These are phyloP conservation scores for Lasioglossum zephyrum DNA, from an alignment of 2,888 invertebrate genomes.

Conservation along the genomic window DNA sequence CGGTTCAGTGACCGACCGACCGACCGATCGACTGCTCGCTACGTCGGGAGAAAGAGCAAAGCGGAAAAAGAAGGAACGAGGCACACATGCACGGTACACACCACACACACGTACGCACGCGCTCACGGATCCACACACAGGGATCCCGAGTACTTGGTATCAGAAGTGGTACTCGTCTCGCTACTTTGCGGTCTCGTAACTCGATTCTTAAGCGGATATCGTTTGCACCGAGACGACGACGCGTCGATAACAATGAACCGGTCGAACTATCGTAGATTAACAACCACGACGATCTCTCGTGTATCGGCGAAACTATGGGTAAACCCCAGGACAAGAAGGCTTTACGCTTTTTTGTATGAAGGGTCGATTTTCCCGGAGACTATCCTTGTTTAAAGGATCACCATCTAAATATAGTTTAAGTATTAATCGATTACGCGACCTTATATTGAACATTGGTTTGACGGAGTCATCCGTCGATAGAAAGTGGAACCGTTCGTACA, in stretches of 20 bases:
- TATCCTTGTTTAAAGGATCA: neutral
- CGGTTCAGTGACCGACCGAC: conserved; percentile 82
- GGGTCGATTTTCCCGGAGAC: neutral
- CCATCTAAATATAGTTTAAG: neutral
- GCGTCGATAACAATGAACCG: conserved; percentile 50
- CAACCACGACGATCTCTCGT: neutral
- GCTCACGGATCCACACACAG: neutral
- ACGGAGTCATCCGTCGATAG: neutral
- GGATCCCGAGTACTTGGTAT: conserved; percentile 50
- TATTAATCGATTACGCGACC: neutral
- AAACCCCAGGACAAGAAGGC: neutral
- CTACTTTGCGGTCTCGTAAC: conserved; percentile 68
- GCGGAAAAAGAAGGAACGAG: conserved; percentile 27
- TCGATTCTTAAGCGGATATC: conserved; percentile 72
- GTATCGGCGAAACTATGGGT: neutral
- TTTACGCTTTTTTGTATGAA: neutral
- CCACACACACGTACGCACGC: neutral
- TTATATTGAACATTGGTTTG: neutral
- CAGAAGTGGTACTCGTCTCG: conserved; percentile 63
- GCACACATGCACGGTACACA: conserved; percentile 19
- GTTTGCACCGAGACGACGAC: conserved; percentile 59
- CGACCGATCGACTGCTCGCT: conserved; percentile 73
- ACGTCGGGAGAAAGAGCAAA: conserved; percentile 60
- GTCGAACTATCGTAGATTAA: conserved; percentile 48
- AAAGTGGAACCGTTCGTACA: neutral